A percentile compares a stretch with the other conserved stretches of the same genome.
Evolutionary conservation across 2,888 invertebrate species (phyloP).

Genomic region (Neuroscelio doddi): DNA sequence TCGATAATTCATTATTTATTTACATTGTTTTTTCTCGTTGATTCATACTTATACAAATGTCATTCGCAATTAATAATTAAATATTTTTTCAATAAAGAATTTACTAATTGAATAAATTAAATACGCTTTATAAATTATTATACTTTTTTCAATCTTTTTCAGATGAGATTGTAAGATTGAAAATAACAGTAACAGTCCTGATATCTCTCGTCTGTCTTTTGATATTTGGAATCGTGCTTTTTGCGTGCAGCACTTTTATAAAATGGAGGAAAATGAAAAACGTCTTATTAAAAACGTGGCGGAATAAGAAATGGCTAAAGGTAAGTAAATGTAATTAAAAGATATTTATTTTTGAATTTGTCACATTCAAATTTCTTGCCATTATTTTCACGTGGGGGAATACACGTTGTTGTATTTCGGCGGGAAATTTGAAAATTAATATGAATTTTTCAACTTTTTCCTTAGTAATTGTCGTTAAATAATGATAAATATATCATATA

Average conservation of each 20-base stretch:
- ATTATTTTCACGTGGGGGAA: no score
- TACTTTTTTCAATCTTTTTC: neutral
- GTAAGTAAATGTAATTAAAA: conserved; percentile 39
- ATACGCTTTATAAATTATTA: no score
- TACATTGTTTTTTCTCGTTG: no score
- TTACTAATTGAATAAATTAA: no score
- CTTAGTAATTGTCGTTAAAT: no score
- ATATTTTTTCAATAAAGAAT: no score
- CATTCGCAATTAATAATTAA: neutral
- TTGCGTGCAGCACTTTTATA: conserved; percentile 43
- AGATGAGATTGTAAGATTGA: conserved; percentile 33
- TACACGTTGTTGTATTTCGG: no score
- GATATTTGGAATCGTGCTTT: conserved; percentile 20
- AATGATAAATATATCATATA: no score
- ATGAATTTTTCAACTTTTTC: no score
- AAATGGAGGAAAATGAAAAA: conserved; percentile 53
- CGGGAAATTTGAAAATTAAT: no score
- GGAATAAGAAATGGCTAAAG: conserved; percentile 56
- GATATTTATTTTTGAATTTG: no score
- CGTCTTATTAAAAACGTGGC: conserved; percentile 50
- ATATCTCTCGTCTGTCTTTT: conserved; percentile 24
- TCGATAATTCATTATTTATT: conserved; percentile 17
- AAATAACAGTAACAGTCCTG: conserved; percentile 30
- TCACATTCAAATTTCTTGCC: no score
- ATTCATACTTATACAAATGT: neutral